Evolutionary conservation across 1,140 invertebrate genomes (phyloP).

Genomic region (Hyles euphorbiae): DNA sequence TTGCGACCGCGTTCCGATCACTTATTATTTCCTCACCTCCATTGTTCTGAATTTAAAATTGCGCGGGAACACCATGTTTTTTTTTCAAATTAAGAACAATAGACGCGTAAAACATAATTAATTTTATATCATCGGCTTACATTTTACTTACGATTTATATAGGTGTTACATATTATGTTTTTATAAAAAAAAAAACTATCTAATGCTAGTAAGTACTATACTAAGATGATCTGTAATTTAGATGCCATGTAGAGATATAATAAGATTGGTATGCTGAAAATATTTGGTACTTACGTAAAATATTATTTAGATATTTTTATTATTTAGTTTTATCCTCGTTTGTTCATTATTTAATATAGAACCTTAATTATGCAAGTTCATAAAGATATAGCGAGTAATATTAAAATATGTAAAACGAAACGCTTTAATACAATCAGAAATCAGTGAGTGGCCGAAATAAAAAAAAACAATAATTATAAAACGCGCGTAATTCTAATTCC

Average conservation of each 20-base stretch:
- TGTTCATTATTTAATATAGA: neutral
- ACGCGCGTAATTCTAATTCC: slow-evolving; percentile 75
- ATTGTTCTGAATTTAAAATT: slow-evolving; percentile 54
- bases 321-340: neutral
- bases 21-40: slow-evolving; percentile 49
- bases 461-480: slow-evolving; percentile 74
- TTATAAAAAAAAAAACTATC: no score
- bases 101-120: slow-evolving; percentile 1
- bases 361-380: neutral
- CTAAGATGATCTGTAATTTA: no score
- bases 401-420: no score
- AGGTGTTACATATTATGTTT: no score
- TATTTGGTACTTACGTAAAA: no score
- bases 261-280: no score
- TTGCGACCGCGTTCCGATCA: slow-evolving; percentile 50
- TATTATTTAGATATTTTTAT: no score
- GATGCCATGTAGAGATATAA: no score
- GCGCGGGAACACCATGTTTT: slow-evolving; percentile 24
- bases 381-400: neutral
- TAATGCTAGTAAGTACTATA: no score
- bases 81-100: slow-evolving; percentile 5
- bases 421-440: slow-evolving; percentile 47
- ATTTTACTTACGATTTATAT: slow-evolving; percentile 1
- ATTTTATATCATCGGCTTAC: slow-evolving; percentile 1
- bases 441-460: slow-evolving; percentile 58